Conservation (phyloP, 1,140 invertebrate species). For the Tetragonula clypearis region DNA sequence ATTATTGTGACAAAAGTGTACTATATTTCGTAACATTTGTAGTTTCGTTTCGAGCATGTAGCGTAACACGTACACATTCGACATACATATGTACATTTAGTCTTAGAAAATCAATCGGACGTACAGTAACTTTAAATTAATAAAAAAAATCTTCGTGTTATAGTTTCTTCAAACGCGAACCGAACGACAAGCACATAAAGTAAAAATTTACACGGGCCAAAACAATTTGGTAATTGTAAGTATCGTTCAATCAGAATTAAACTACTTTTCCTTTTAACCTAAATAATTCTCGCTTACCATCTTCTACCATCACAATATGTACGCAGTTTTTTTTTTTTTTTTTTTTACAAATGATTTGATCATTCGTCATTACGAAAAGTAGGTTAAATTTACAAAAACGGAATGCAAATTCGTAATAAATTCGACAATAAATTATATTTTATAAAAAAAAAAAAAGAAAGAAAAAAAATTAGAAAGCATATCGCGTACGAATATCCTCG, state of each 20-base stretch:
- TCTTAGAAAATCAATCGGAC: neutral
- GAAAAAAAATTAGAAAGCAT: conserved; percentile 90
- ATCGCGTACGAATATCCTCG: conserved; percentile 96
- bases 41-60: neutral
- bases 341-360: neutral
- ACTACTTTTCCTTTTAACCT: neutral
- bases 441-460: no score
- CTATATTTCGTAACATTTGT: conserved; percentile 14
- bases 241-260: neutral
- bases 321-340: neutral
- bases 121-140: neutral
- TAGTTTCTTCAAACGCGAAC: neutral
- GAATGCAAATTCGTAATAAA: conserved; percentile 34
- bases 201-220: neutral
- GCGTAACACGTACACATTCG: neutral
- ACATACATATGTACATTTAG: conserved; percentile 1
- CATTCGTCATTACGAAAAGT: neutral
- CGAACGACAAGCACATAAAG: neutral
- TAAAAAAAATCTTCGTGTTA: neutral
- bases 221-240: neutral
- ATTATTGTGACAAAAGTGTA: neutral
- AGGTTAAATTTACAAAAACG: neutral
- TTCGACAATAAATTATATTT: neutral
- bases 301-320: neutral
- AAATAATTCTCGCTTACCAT: neutral